Percentiles rank a stretch among this genome's conserved stretches.
Conservation (phyloP, 2,797 vertebrate genomes). For the Pagetopsis macropterus region DNA sequence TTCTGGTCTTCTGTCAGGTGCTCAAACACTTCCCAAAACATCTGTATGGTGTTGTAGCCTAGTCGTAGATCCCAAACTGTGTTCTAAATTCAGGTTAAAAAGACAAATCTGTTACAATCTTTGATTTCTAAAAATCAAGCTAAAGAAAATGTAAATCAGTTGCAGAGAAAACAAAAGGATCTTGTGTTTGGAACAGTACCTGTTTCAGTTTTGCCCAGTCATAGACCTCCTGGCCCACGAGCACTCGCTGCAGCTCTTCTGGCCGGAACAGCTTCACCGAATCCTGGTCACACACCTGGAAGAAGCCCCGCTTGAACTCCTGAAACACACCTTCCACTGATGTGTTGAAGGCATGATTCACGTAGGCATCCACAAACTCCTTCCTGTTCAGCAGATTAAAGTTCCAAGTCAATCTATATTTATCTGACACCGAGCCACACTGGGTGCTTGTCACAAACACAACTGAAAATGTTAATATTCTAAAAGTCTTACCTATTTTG, state of each 20-base stretch:
- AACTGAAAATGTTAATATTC: not conserved
- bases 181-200: slow-evolving; percentile 75
- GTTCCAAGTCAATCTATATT: not conserved
- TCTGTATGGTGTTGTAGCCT: slow-evolving; percentile 84
- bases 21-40: slow-evolving; percentile 95
- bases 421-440: not conserved
- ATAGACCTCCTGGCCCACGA: slow-evolving; percentile 90
- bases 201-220: slow-evolving; percentile 90
- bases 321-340: slow-evolving; percentile 88
- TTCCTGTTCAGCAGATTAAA: slow-evolving; percentile 72
- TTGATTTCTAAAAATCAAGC: not conserved
- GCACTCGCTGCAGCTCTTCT: slow-evolving; percentile 89
- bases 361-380: slow-evolving; percentile 89
- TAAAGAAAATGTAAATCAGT: not conserved
- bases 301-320: slow-evolving; percentile 92
- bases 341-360: slow-evolving; percentile 87
- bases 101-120: not conserved
- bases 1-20: slow-evolving; percentile 90
- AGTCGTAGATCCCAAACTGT: slow-evolving; percentile 79
- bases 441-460: not conserved
- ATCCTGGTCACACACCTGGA: slow-evolving; percentile 87
- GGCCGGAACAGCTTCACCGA: slow-evolving; percentile 90
- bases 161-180: not conserved
- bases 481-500: slow-evolving; percentile 73
- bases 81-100: slow-evolving; percentile 77